These are phyloP conservation scores for Xenentodon cancila DNA, from an alignment of 2,797 vertebrate species.

Conservation along the genomic window DNA sequence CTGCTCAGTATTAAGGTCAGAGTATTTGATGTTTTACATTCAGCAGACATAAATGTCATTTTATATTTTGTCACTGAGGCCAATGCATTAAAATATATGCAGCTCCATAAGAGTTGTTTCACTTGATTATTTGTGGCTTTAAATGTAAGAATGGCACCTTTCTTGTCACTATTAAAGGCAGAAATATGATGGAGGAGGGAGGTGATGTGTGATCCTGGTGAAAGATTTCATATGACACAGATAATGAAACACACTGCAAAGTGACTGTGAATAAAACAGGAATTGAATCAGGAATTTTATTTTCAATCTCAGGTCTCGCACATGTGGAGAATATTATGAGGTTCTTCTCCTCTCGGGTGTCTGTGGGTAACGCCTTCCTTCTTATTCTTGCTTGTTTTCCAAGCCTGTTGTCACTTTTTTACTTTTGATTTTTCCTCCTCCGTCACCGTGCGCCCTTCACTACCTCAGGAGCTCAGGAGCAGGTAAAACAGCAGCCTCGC, in stretches of 20 bases:
- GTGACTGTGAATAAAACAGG: conserved; percentile 70
- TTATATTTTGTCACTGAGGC: too few relatives aligned
- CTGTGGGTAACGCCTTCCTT: conserved; percentile 54
- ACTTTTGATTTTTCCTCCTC: conserved; percentile 6
- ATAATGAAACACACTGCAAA: conserved; percentile 73
- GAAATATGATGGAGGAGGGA: conserved; percentile 15
- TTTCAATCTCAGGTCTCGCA: conserved; percentile 62
- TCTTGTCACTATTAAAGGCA: neutral
- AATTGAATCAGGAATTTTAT: conserved; percentile 69
- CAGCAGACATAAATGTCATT: too few relatives aligned
- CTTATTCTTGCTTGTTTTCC: conserved; percentile 30
- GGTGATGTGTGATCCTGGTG: conserved; percentile 36
- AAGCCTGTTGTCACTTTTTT: conserved; percentile 38
- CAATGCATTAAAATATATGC: too few relatives aligned
- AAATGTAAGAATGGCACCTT: too few relatives aligned
- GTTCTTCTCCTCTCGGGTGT: conserved; percentile 26
- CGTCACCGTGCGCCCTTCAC: neutral
- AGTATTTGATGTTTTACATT: too few relatives aligned
- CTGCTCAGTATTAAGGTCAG: too few relatives aligned
- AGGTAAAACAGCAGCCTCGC: conserved; percentile 19
- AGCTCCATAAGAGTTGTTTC: too few relatives aligned
- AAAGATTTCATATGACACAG: conserved; percentile 49
- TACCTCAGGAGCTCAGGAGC: conserved; percentile 6
- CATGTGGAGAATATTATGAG: conserved; percentile 48
- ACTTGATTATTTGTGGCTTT: too few relatives aligned